These are phyloP conservation scores for Lagopus leucura DNA, from an alignment of 2,113 vertebrate genomes.

Conservation along the genomic window DNA sequence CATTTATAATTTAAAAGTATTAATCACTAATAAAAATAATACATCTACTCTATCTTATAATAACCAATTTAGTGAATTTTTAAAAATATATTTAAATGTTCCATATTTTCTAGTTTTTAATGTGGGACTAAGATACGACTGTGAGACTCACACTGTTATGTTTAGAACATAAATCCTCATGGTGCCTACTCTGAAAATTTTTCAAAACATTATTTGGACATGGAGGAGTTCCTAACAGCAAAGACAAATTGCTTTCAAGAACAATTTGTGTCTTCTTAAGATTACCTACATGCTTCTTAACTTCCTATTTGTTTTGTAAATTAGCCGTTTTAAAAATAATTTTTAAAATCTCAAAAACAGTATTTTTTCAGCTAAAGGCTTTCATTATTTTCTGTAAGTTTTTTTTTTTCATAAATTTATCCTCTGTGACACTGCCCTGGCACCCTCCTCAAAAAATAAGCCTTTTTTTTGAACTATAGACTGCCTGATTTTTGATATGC, in stretches of 20 bases:
- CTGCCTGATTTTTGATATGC: background rate
- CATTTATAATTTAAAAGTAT: background rate
- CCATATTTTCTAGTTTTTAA: background rate
- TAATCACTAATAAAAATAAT: background rate
- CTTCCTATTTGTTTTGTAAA: background rate
- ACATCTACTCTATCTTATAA: background rate
- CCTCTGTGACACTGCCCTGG: background rate
- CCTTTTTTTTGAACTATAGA: background rate
- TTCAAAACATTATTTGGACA: background rate
- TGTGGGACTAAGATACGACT: background rate
- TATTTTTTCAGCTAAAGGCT: background rate
- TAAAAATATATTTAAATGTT: background rate
- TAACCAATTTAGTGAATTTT: background rate
- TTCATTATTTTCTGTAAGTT: background rate
- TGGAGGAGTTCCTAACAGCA: background rate
- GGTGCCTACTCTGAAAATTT: background rate
- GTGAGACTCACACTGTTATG: background rate
- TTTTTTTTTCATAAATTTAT: background rate
- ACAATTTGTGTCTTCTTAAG: background rate
- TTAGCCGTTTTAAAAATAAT: background rate
- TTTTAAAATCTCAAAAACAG: background rate
- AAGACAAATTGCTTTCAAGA: background rate
- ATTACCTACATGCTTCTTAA: background rate
- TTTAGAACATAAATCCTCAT: background rate
- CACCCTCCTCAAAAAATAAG: accelerated